A percentile compares a stretch with the other conserved stretches of the same genome.
These are phyloP conservation scores for Sebastes baramenuke DNA, from an alignment of 2,797 vertebrate genomes.

Conservation along the genomic window DNA sequence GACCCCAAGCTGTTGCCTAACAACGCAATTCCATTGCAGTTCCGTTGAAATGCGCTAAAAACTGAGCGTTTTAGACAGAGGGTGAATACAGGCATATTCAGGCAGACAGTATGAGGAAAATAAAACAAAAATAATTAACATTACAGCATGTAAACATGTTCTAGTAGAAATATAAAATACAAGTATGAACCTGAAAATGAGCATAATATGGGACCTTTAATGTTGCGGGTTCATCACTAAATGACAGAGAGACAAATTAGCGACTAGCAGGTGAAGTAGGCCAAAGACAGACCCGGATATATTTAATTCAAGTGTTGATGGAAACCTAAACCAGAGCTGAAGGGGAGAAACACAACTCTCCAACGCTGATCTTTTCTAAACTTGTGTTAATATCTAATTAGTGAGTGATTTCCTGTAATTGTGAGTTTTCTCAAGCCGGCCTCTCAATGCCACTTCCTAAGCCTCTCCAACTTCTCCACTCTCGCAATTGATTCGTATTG, in stretches of 20 bases:
- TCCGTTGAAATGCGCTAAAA: too few species aligned
- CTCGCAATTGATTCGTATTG: slow-evolving; percentile 59
- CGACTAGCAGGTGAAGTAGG: background rate
- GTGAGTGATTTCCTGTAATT: background rate
- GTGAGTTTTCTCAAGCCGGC: background rate
- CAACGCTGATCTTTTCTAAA: background rate
- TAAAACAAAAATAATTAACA: too few species aligned
- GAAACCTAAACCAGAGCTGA: background rate
- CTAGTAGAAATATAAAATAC: too few species aligned
- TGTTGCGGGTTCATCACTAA: background rate
- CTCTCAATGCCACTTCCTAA: slow-evolving; percentile 30
- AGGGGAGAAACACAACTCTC: background rate
- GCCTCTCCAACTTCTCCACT: slow-evolving; percentile 30
- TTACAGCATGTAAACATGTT: too few species aligned
- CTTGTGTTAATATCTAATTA: background rate
- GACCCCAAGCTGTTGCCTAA: too few species aligned
- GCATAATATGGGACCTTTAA: too few species aligned
- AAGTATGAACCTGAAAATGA: too few species aligned
- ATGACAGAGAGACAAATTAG: background rate
- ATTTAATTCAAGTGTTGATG: background rate
- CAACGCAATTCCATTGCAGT: too few species aligned
- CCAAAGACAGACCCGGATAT: background rate
- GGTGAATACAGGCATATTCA: too few species aligned
- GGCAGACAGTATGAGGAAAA: too few species aligned
- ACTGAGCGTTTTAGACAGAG: too few species aligned